Percentiles rank a stretch among this genome's conserved stretches.
Conservation (phyloP, 2,888 invertebrate genomes). For the Noctua janthe region DNA sequence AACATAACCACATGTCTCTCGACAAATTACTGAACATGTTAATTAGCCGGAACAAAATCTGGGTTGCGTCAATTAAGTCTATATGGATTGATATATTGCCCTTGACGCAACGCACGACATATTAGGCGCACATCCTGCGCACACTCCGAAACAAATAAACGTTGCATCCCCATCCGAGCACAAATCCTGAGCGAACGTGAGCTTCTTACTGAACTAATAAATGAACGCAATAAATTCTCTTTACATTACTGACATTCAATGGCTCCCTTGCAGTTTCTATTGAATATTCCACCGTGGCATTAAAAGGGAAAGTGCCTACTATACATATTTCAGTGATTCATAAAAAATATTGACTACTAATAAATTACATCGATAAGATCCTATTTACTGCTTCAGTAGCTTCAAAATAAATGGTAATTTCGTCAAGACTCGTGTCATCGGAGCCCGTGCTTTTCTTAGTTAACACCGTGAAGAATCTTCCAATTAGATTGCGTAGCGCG, state of each 20-base stretch:
- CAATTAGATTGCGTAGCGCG: slow-evolving; percentile 84
- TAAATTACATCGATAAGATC: slow-evolving; percentile 56
- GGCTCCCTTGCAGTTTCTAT: slow-evolving; percentile 70
- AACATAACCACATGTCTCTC: slow-evolving; percentile 70
- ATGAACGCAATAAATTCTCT: slow-evolving; percentile 86
- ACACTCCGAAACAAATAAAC: slow-evolving; percentile 84
- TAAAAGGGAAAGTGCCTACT: slow-evolving; percentile 39
- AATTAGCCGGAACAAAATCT: slow-evolving; percentile 75
- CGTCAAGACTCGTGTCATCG: slow-evolving; percentile 74
- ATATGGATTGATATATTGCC: slow-evolving; percentile 84
- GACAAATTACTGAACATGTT: slow-evolving; percentile 75
- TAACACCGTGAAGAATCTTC: slow-evolving; percentile 85
- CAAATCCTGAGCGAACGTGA: slow-evolving; percentile 82
- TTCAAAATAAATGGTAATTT: slow-evolving; percentile 74
- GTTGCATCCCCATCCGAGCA: slow-evolving; percentile 82
- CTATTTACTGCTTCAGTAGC: slow-evolving; percentile 75
- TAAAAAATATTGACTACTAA: slow-evolving; percentile 45
- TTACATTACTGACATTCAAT: slow-evolving; percentile 81
- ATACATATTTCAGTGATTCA: slow-evolving; percentile 33
- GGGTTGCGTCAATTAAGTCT: slow-evolving; percentile 79
- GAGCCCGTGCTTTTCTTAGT: slow-evolving; percentile 80
- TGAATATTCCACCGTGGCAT: slow-evolving; percentile 48
- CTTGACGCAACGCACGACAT: slow-evolving; percentile 78
- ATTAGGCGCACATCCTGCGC: slow-evolving; percentile 85
- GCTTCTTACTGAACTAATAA: slow-evolving; percentile 87